A percentile compares a stretch with the other conserved stretches of the same genome.
Conservation (phyloP, 2,113 vertebrate species). For the Rissa tridactyla region DNA sequence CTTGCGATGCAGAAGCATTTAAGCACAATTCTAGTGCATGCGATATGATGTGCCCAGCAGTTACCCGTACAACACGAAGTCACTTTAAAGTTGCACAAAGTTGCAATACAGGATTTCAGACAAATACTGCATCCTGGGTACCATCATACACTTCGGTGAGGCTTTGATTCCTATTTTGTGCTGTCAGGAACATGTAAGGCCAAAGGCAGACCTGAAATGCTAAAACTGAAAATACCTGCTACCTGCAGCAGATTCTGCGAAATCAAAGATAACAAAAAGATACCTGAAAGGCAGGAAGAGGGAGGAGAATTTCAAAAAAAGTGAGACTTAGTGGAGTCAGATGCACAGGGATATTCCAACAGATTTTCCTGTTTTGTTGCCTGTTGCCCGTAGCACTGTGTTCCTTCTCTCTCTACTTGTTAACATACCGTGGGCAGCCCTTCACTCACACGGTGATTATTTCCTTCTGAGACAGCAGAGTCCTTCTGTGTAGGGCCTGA, state of each 20-base stretch:
- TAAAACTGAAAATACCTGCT: background rate
- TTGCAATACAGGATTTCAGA: background rate
- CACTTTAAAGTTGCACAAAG: background rate
- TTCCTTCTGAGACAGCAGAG: background rate
- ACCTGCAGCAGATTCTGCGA: background rate
- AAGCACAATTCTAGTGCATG: accelerated
- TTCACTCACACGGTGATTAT: background rate
- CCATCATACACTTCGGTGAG: background rate
- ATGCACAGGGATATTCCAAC: background rate
- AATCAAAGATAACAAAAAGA: background rate
- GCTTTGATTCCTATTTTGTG: background rate
- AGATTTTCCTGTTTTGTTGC: background rate
- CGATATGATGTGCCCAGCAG: background rate
- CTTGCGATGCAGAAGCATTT: background rate
- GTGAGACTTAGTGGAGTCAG: background rate
- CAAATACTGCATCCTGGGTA: background rate
- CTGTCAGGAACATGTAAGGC: background rate
- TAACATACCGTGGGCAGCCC: background rate
- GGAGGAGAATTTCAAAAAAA: background rate
- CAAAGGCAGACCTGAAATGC: background rate
- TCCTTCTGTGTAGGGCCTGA: background rate
- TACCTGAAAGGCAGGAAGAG: background rate
- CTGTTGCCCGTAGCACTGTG: background rate
- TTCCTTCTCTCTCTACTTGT: background rate
- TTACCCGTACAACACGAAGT: background rate